phyloP scores from a whole-genome alignment of 2,113 vertebrate species.

The Mormoops blainvillei region DNA sequence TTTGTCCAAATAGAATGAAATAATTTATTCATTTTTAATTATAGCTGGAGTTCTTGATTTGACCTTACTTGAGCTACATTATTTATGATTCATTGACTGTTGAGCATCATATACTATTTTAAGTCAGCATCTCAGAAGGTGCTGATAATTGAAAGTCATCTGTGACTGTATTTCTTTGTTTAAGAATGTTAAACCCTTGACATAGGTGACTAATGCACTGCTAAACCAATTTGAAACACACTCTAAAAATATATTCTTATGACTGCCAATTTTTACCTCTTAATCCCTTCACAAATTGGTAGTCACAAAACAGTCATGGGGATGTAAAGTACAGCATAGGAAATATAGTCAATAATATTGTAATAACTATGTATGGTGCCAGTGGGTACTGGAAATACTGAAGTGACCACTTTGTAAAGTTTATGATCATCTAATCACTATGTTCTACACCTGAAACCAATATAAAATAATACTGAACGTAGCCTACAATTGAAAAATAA shows the following conservation, averaged over 20 bases:
- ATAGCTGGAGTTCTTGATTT: conserved; percentile 50
- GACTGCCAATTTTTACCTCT: neutral
- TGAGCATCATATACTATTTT: conserved; percentile 29
- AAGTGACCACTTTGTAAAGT: neutral
- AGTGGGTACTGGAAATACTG: neutral
- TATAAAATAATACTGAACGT: neutral
- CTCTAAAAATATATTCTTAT: conserved; percentile 20
- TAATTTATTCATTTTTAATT: conserved; percentile 41
- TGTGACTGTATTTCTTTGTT: conserved; percentile 47
- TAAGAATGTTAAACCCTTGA: conserved; percentile 47
- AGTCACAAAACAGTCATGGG: neutral
- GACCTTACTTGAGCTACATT: neutral
- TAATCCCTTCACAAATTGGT: neutral
- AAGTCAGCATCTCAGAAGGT: conserved; percentile 37
- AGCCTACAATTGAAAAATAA: neutral
- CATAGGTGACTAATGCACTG: conserved; percentile 44
- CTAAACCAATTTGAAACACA: conserved; percentile 41
- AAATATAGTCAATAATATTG: neutral
- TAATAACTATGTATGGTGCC: neutral
- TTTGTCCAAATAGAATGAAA: conserved; percentile 39
- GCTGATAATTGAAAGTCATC: conserved; percentile 37
- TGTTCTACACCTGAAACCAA: neutral
- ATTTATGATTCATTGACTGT: conserved; percentile 41
- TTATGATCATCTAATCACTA: neutral
- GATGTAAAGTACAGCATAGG: neutral